Evolutionary conservation across 2,113 vertebrate species (phyloP), one percentile per base, ranked within the genome.

Genomic region (Tauraco erythrolophus): DNA sequence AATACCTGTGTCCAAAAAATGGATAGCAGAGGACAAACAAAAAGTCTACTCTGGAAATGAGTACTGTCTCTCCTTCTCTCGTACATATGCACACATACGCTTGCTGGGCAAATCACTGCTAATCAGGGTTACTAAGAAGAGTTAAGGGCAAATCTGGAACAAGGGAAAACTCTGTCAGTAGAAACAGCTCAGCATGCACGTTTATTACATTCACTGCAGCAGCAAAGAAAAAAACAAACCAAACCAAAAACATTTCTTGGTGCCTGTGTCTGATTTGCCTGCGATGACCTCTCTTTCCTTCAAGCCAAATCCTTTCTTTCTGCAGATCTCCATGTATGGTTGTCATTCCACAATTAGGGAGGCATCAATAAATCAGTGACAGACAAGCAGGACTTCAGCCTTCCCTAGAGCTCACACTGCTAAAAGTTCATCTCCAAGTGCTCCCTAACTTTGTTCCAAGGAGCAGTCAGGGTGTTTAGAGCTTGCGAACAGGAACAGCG

Each of bases 11-110:
- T 94, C 89, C 79, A 91, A 91, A 94, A 92, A 91, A 83, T 71
- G 48, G 11, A 68, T 98, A 95, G 94, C 96, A 96, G 84, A 71
- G 14, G 69, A 96, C 88, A 37, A 97, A 98, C 92, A 95, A 91
- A 89, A 72, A 61, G 61, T 81, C 86, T 93, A 56, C 84, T 94
- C 90, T 96, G 75, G 92, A 97, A 97, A 96, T 69, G 94, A 94
- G 39, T 74, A 30, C 62, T 81, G 81, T 68, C 69, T 94, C 21
- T 98, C 79, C 68, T 76, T 78, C 39, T 91, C 46, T 75, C 39
- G 76, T 45, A 69, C 18, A 43, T 56, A 66, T 6, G 35, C 61
- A 84, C 71, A 70, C 39, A 58, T 61, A 84, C 46, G 85, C 77
- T 82, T 92, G 61, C 69, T 64, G 76, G 79, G 89, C 84, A 88